Percentiles rank a stretch among this genome's conserved stretches.
phyloP scores from a whole-genome alignment of 2,113 vertebrate species.

The Acrocephalus arundinaceus region DNA sequence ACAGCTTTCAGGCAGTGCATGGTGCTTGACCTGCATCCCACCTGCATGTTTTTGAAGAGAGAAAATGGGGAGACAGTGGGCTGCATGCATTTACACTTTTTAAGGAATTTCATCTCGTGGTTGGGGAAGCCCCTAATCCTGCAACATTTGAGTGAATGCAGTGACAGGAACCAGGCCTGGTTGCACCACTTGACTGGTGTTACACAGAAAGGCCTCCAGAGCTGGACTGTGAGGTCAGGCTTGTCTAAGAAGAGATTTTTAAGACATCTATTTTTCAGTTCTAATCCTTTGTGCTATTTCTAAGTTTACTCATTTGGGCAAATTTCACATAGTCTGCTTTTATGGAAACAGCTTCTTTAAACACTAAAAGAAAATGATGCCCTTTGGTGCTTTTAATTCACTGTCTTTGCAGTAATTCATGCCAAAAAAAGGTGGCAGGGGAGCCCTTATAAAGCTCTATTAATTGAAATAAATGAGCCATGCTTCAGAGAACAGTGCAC shows the following conservation, averaged over 20 bases:
- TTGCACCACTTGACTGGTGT: not conserved
- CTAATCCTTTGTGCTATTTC: not conserved
- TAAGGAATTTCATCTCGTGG: not conserved
- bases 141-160: not conserved
- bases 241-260: not conserved
- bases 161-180: not conserved
- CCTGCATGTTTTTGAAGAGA: not conserved
- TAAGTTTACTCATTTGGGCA: not conserved
- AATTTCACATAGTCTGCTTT: not conserved
- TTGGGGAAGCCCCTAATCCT: not conserved
- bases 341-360: conserved; percentile 31
- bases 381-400: conserved; percentile 48
- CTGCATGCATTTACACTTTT: not conserved
- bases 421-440: conserved; percentile 4
- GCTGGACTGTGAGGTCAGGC: not conserved
- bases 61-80: not conserved
- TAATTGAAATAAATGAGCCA: conserved; percentile 64
- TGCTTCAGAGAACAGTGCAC: conserved; percentile 3
- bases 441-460: conserved; percentile 31
- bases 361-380: conserved; percentile 3
- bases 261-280: not conserved
- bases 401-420: conserved; percentile 10
- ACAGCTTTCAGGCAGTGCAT: not conserved
- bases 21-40: not conserved
- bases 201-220: not conserved